Base-by-base conservation (phyloP, 2,888 invertebrate genomes). In the Mimumesa dahlbomi region DNA sequence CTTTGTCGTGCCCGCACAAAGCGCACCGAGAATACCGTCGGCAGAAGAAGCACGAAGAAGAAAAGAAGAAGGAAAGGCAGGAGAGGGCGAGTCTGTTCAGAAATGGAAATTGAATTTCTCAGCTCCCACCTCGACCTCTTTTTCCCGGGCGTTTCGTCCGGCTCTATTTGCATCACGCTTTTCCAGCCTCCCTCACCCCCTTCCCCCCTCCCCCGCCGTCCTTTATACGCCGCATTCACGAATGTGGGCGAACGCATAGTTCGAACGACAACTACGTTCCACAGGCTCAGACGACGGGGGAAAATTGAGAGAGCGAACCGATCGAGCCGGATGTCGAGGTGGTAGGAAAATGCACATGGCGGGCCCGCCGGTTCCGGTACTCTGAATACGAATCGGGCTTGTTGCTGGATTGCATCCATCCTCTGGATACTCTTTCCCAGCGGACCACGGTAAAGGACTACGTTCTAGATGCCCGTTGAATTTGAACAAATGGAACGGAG, bases 81-180 rank as follows among this genome's bases (percentile, higher is more conserved):
- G 34, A 49, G 19, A 53, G 36, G 16, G 34, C 57, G 19, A 53
- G 36, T 7, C 59, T 52, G 48, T 29, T 52, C 42, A 25, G 52
- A 45, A 49, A 64, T 73, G 57, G 62, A 79, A 76, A 79, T 79
- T 79, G 69, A 69, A 79, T 72, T 74, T 72, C 77, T 77, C 56
- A 48, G 53, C 48, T 68, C 66, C 68, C 38, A 46, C 34, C 43
- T 50, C 63, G 11, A 38, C 49, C 58, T 48, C 49, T 7, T 48
- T 16, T 22, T n/a, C n/a, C n/a, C 40, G 34, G 2, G 22, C 53
- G 52, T 57, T 54, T 13, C 34, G 36, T 61, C 59, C 53, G 45
- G 22, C 46, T 43, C 56, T 59, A 59, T 73, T 62, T 62, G 53
- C 38, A 54, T 46, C 52, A 11, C 54, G n/a, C 18, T 46, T 62